Evolutionary conservation across 2,888 invertebrate species (phyloP).

Genomic region (Folsomia candida): DNA sequence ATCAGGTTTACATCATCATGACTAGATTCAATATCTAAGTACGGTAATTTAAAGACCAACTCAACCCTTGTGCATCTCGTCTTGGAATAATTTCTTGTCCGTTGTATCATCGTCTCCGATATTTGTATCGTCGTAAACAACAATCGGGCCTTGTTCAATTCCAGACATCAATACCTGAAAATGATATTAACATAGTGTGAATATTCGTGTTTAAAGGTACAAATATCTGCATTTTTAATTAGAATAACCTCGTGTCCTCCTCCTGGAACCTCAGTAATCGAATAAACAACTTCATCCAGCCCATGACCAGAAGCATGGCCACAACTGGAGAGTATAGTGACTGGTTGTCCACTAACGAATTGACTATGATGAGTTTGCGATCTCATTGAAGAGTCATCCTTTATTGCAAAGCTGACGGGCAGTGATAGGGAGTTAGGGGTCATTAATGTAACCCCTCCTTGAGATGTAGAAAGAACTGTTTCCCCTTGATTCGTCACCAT

Average conservation of each 20-base stretch:
- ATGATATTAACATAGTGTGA: too few species aligned
- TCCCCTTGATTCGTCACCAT: slow-evolving; percentile 39
- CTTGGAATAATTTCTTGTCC: slow-evolving; percentile 14
- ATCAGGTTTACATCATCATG: too few species aligned
- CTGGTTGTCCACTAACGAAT: slow-evolving; percentile 25
- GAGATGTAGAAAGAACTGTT: slow-evolving; percentile 26
- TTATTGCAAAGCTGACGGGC: slow-evolving; percentile 7
- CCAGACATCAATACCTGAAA: slow-evolving; percentile 31
- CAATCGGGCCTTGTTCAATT: slow-evolving; percentile 25
- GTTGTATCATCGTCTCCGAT: slow-evolving; percentile 2
- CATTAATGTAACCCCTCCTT: slow-evolving; percentile 29
- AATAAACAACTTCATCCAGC: slow-evolving; percentile 41
- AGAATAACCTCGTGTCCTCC: slow-evolving; percentile 27
- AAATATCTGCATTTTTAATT: background rate
- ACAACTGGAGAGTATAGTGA: slow-evolving; percentile 28
- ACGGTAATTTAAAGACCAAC: too few species aligned
- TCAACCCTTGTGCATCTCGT: background rate
- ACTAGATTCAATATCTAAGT: too few species aligned
- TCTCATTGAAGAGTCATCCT: background rate
- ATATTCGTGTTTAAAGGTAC: too few species aligned
- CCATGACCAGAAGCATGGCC: slow-evolving; percentile 13
- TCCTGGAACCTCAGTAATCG: slow-evolving; percentile 36
- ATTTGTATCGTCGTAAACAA: slow-evolving; percentile 23
- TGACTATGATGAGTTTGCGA: slow-evolving; percentile 7
- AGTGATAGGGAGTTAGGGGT: slow-evolving; percentile 21